These are phyloP conservation scores for Urophycis tenuis DNA, from an alignment of 2,797 vertebrate species.

Conservation along the genomic window DNA sequence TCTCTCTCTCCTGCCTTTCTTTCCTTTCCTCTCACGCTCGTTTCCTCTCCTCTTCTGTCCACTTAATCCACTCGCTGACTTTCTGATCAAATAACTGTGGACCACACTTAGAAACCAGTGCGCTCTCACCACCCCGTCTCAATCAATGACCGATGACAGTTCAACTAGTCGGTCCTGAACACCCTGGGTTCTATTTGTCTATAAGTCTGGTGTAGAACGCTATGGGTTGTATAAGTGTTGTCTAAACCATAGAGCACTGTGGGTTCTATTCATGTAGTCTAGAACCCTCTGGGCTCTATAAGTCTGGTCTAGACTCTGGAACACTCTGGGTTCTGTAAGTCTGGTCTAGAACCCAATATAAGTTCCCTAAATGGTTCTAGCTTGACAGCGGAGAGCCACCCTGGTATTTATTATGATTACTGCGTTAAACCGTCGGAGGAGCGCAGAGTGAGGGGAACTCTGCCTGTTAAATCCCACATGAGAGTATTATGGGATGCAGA, in stretches of 20 bases:
- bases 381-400: not conserved
- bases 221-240: too few relatives aligned
- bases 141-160: too few relatives aligned
- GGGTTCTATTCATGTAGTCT: not conserved
- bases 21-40: not conserved
- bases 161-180: too few relatives aligned
- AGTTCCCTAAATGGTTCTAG: not conserved
- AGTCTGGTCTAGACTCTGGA: not conserved
- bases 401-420: constrained; percentile 2
- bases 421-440: not conserved
- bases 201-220: too few relatives aligned
- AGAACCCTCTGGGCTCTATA: not conserved
- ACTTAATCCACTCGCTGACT: not conserved
- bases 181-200: too few relatives aligned
- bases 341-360: not conserved
- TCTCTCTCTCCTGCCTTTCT: not conserved
- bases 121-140: not conserved
- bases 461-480: constrained; percentile 15
- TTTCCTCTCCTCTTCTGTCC: not conserved
- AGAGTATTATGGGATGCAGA: constrained; percentile 15
- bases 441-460: not conserved
- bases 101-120: too few relatives aligned
- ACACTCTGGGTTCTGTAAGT: not conserved
- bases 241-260: not conserved
- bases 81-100: too few relatives aligned